A percentile compares a stretch with the other conserved stretches of the same genome.
phyloP scores from a whole-genome alignment of 2,113 vertebrate genomes.

The Pangasianodon hypophthalmus region DNA sequence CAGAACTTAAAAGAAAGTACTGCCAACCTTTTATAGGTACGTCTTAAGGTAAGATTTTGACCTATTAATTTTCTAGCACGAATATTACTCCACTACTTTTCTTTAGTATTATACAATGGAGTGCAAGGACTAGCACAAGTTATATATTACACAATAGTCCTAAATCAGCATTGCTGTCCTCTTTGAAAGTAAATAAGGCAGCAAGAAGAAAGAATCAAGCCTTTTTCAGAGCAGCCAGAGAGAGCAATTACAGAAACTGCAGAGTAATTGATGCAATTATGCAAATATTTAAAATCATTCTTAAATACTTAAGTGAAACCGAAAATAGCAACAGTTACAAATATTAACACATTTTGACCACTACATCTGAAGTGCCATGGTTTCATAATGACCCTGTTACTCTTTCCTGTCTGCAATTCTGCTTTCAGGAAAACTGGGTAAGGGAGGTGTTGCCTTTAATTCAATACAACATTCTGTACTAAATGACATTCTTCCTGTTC shows the following conservation, averaged over 20 bases:
- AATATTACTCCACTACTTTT: background rate
- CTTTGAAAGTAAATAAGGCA: background rate
- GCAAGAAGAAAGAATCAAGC: background rate
- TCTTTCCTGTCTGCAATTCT: slow-evolving; percentile 27
- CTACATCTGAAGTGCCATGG: slow-evolving; percentile 16
- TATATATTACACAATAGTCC: background rate
- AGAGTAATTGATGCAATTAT: slow-evolving; percentile 4
- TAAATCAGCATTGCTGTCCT: background rate
- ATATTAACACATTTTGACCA: slow-evolving; percentile 24
- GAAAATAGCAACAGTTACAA: slow-evolving; percentile 22
- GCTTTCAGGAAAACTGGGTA: slow-evolving; percentile 43
- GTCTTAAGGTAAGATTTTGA: background rate
- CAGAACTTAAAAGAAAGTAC: background rate
- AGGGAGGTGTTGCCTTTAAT: slow-evolving; percentile 43
- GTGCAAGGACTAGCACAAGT: background rate
- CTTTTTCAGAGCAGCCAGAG: background rate
- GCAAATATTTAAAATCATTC: background rate
- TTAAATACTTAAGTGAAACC: background rate
- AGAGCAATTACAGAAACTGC: background rate
- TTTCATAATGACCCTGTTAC: slow-evolving; percentile 26
- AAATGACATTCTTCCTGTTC: slow-evolving; percentile 59
- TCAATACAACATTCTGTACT: slow-evolving; percentile 53
- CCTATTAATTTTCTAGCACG: background rate
- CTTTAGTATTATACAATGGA: background rate
- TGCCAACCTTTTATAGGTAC: background rate